Base-by-base conservation (phyloP, 2,113 vertebrate genomes). In the Probosciger aterrimus region DNA sequence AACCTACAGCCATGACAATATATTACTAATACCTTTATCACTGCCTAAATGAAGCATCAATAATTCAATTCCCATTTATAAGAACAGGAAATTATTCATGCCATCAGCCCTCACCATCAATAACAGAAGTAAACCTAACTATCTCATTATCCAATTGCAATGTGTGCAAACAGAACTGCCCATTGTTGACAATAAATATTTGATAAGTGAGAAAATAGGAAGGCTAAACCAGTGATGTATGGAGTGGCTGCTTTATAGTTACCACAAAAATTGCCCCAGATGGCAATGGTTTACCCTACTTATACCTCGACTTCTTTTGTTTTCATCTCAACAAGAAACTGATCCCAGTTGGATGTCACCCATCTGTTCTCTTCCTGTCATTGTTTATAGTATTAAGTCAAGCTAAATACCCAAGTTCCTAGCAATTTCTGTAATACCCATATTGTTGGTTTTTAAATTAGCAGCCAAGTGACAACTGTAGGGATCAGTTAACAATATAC, bases 21-120 rank as follows among this genome's bases (percentile, higher is more conserved):
- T 84, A 82, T 95, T 95, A 78, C 85, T 97, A 97, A 96, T 95
- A 97, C 94, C 82, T 97, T 97, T 98, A 96, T 97, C 96, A 65
- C 94, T 93, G 92, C 95, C 97, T 97, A 98, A 98, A 98, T 94
- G 94, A 98, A 97, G 86, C 96, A 98, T 98, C 94, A 98, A 98
- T 98, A 98, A 98, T 98, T 98, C 96, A 98, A 98, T 97, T 98
- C 96, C 96, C 95, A 97, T 98, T 98, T 98, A 96, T 96, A 97
- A 98, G 97, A 90, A 35, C 78, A 97, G 97, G 85, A 98, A 98
- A 98, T 98, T 98, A 98, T 98, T 98, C 98, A 98, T 98, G 87
- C 94, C 92, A 90, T 97, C 97, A 98, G 95, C 94, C 94, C 53
- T 97, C 86, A 92, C 95, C 90, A 97, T 97, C 97, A 97, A 97